phyloP scores from a whole-genome alignment of 2,888 invertebrate genomes.

The Agapetus fuscipes region DNA sequence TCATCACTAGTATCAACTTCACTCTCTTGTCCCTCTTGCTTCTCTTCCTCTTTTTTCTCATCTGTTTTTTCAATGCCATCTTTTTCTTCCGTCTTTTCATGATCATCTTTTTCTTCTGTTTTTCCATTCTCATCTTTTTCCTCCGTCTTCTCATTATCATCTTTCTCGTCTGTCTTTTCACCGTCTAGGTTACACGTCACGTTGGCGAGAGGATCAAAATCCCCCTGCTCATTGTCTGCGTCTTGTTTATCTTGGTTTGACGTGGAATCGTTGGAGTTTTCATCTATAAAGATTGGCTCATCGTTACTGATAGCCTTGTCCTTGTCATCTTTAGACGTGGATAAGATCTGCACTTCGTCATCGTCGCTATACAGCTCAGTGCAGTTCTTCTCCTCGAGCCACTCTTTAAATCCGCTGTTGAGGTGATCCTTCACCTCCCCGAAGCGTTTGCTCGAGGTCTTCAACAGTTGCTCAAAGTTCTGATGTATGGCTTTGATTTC shows the following conservation, averaged over 20 bases:
- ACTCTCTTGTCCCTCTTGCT: neutral
- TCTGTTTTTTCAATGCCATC: slow-evolving; percentile 1
- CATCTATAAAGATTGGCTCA: slow-evolving; percentile 44
- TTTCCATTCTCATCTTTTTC: neutral
- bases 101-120: too few relatives aligned
- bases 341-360: slow-evolving; percentile 37
- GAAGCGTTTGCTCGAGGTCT: slow-evolving; percentile 44
- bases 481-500: slow-evolving; percentile 46
- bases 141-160: neutral
- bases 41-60: slow-evolving; percentile 14
- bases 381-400: slow-evolving; percentile 31
- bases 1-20: neutral
- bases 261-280: slow-evolving; percentile 41
- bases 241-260: too few relatives aligned
- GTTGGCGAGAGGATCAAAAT: slow-evolving; percentile 1
- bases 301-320: slow-evolving; percentile 24
- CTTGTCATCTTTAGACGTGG: slow-evolving; percentile 14
- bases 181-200: neutral
- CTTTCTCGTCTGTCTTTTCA: neutral
- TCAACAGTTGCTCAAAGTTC: slow-evolving; percentile 44
- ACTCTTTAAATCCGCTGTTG: slow-evolving; percentile 44
- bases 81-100: slow-evolving; percentile 3
- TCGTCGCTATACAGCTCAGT: slow-evolving; percentile 26
- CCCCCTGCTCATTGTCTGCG: slow-evolving; percentile 2
- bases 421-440: slow-evolving; percentile 46